Evolutionary conservation across 2,888 invertebrate genomes (phyloP).

Genomic region (Leucoptera coffeella): DNA sequence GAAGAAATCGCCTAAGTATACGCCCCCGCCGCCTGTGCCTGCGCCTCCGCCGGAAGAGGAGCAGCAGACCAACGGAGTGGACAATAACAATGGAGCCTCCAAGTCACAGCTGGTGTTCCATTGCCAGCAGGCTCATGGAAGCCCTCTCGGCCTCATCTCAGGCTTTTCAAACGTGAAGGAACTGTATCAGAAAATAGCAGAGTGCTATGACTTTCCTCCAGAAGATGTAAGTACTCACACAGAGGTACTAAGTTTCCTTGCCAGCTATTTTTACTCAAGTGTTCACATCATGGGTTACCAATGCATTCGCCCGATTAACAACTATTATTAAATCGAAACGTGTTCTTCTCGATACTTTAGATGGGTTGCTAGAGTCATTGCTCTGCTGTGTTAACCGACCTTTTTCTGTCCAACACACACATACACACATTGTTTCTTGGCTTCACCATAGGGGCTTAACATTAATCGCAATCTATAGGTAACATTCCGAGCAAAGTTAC

Average conservation of each 20-base stretch:
- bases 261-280: too few relatives aligned
- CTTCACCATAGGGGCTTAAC: too few relatives aligned
- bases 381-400: too few relatives aligned
- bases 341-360: conserved; percentile 1
- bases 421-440: too few relatives aligned
- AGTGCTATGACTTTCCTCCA: conserved; percentile 76
- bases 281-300: too few relatives aligned
- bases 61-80: conserved; percentile 31
- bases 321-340: conserved; percentile 1
- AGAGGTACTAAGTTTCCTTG: conserved; percentile 6
- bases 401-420: too few relatives aligned
- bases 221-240: conserved; percentile 60
- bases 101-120: conserved; percentile 84
- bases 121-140: conserved; percentile 96
- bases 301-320: too few relatives aligned
- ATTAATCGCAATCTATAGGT: too few relatives aligned
- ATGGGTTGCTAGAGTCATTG: too few relatives aligned
- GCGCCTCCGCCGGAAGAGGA: conserved; percentile 22
- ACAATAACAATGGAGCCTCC: conserved; percentile 39
- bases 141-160: conserved; percentile 89
- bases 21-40: conserved; percentile 21
- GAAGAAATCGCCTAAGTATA: conserved; percentile 42
- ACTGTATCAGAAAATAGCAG: conserved; percentile 91
- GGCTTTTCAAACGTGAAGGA: conserved; percentile 94
- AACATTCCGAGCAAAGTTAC: too few relatives aligned